Evolutionary conservation across 2,888 invertebrate species (phyloP), one percentile per base, ranked within the genome.

Genomic region (Allolobophora icterica): DNA sequence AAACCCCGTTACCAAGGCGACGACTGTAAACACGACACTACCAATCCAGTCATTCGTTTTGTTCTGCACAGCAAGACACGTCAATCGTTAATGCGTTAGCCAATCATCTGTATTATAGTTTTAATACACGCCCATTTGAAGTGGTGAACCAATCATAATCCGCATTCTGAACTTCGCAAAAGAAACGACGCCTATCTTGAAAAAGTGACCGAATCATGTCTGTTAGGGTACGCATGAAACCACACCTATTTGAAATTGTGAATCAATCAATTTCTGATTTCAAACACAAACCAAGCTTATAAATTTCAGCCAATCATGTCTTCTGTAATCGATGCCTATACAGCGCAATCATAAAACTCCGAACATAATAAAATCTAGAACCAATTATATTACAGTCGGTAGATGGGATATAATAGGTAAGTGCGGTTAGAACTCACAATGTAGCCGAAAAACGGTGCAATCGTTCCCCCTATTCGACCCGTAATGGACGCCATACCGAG

Each of bases 381-480:
- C 42, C 42, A 42, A 42, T 42, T 42, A 42, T 17, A 42, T 13
- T 5, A 42, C 38, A 17, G 42, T 17, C 1, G 13, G 17, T 1
- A 42, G 1, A 17, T 17, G 42, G 42, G 13, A 42, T 42, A 17
- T 13, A 8, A 52, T 52, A 24, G 24, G 52, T 24, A 52, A 71
- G 11, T n/a, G 71, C 5, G 1, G 71, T n/a, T 30, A 34, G n/a
- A 89, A 91, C 94, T 94, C 93, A 95, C 94, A 84, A 93, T 94
- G 92, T 93, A 94, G 1, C 94, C 93, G 90, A 94, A 93, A 90
- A 94, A 94, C 19, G 95, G 95, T 45, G 95, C 94, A 30, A 94
- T 92, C 91, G 94, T 94, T 89, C 93, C 93, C 21, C 94, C 95
- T 84, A 94, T 71, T 87, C 94, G 94, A 90, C 94, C 95, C 93